These are phyloP conservation scores for Dendrocopos noguchii DNA, from an alignment of 2,113 vertebrate genomes.

Conservation along the genomic window DNA sequence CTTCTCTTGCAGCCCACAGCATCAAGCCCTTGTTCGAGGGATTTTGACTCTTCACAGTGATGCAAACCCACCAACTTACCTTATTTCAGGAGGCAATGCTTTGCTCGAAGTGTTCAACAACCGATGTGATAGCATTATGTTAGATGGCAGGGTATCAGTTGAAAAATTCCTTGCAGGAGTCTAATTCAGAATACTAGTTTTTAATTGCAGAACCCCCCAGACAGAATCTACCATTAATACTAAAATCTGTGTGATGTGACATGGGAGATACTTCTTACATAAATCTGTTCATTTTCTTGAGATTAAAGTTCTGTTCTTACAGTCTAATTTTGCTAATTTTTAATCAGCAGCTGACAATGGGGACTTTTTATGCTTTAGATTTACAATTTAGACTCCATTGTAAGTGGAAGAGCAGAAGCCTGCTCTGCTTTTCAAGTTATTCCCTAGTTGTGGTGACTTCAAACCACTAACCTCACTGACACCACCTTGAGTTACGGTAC, in stretches of 20 bases:
- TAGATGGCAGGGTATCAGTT: background rate
- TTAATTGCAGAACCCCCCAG: background rate
- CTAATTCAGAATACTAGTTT: background rate
- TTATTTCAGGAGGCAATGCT: background rate
- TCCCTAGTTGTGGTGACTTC: background rate
- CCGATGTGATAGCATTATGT: background rate
- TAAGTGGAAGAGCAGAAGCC: background rate
- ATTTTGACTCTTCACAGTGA: background rate
- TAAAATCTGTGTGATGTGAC: background rate
- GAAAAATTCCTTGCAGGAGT: background rate
- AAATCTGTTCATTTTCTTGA: background rate
- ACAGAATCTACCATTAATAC: background rate
- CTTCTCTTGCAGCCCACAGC: background rate
- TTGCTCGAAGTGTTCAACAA: background rate
- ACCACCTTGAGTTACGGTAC: accelerated
- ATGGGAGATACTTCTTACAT: background rate
- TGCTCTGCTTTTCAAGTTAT: background rate
- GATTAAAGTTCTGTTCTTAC: background rate
- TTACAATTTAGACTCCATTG: background rate
- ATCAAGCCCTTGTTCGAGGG: background rate
- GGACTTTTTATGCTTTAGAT: background rate
- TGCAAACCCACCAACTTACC: background rate
- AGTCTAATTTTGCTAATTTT: background rate
- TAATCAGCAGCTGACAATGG: too few species aligned
- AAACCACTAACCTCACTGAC: background rate